Base-by-base conservation (phyloP, 92 coral and sea anemone genomes). In the Parazoanthus swiftii region DNA sequence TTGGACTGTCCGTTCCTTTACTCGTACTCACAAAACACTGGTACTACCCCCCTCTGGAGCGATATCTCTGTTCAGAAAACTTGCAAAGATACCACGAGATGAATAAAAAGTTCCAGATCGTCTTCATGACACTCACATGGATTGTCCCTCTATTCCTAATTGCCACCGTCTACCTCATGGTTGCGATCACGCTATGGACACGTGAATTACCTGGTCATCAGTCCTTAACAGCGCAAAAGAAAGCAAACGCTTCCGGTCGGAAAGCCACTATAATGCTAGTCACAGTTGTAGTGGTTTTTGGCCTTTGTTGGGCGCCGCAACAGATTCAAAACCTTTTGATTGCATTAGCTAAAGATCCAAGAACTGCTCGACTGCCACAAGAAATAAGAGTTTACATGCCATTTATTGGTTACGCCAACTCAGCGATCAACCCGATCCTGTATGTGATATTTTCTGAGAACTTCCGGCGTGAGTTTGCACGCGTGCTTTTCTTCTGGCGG, bases 241-340 rank as follows among this genome's bases (percentile, higher is more conserved):
- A 93, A 84, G 95, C 95, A 59, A 88, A 93, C 37, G 95, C 93
- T 48, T 86, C 93, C 18, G 92, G 92, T 29, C 92, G 91, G 85
- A 91, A 93, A 91, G 98, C 95, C 86, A 95, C 95, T 8, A 89
- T 84, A 26, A 95, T 93, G 98, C 91, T 95, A 6, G 76, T 95
- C 0, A 95, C 98, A 39, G 98, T 95, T 44, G 98, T 95, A 23
- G 88, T 84, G 63, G 98, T 95, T 20, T 95, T 95, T 91, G 98
- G 94, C 71, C 74, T 93, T 39, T 95, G 95, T 59, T 95, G 98
- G 98, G 88, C 94, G 37, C 98, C 98, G 0, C 74, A 91, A 2
- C 98, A 95, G 78, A 92, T 90, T 56, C 94, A 91, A 38, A 95
- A 95, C 81, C 21, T 95, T n/a, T 85, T 93, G 84, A 38, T 76